Conservation (phyloP, 2,797 vertebrate genomes). For the Carapus acus region DNA sequence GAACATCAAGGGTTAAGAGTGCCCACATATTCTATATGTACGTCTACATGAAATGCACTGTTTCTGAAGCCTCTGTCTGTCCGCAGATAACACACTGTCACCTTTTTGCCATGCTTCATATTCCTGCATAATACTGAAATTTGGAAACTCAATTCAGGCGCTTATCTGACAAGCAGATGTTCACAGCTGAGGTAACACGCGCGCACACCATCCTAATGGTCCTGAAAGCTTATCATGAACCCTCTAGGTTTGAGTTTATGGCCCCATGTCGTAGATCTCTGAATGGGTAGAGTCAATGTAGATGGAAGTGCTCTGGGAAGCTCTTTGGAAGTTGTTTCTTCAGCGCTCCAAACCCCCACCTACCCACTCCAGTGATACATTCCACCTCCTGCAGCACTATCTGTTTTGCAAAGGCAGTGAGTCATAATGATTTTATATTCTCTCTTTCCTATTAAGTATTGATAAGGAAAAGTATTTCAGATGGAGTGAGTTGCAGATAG, state of each 20-base stretch:
- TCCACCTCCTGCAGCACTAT: constrained; percentile 88
- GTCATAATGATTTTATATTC: not conserved
- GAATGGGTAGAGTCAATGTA: too few species aligned
- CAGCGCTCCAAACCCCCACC: constrained; percentile 84
- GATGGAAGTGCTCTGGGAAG: too few species aligned
- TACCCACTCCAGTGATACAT: constrained; percentile 86
- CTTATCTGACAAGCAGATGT: constrained; percentile 12
- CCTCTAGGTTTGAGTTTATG: constrained; percentile 87
- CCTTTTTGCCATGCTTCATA: not conserved
- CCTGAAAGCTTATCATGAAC: constrained; percentile 84
- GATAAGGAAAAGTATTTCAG: not conserved
- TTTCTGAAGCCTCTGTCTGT: constrained; percentile 3
- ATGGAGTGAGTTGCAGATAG: not conserved
- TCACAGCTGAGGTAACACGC: constrained; percentile 7
- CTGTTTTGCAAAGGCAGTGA: constrained; percentile 55
- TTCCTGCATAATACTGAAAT: not conserved
- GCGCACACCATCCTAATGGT: too few species aligned
- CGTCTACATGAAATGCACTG: not conserved
- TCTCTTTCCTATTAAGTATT: not conserved
- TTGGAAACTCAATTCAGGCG: not conserved
- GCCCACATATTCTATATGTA: not conserved
- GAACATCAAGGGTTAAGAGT: constrained; percentile 26
- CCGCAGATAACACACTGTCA: not conserved
- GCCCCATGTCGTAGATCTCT: too few species aligned
- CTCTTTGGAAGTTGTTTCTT: too few species aligned